phyloP scores from a whole-genome alignment of 2,113 vertebrate species.

The Toxotes jaculatrix region DNA sequence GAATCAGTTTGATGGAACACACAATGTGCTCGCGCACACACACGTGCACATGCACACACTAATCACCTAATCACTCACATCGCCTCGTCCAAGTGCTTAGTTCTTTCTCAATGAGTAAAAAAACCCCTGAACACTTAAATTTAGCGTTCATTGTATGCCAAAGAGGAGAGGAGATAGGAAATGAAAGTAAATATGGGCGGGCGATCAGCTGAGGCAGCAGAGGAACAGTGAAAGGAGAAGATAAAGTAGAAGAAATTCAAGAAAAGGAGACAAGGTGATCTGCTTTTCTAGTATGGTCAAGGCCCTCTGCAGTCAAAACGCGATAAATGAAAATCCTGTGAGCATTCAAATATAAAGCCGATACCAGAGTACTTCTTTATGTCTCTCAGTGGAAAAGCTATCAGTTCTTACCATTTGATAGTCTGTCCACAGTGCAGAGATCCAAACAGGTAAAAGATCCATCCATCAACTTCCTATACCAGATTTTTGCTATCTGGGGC shows the following conservation, averaged over 20 bases:
- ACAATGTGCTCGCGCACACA: background rate
- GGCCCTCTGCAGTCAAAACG: slow-evolving; percentile 18
- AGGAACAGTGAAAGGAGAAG: slow-evolving; percentile 22
- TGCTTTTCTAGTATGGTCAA: slow-evolving; percentile 27
- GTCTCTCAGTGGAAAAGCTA: background rate
- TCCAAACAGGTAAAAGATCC: slow-evolving; percentile 28
- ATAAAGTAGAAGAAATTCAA: slow-evolving; percentile 34
- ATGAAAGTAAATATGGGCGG: slow-evolving; percentile 11
- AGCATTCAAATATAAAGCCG: slow-evolving; percentile 33
- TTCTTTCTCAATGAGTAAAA: slow-evolving; percentile 46
- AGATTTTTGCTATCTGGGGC: slow-evolving; percentile 3
- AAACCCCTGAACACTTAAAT: slow-evolving; percentile 42
- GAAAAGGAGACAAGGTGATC: slow-evolving; percentile 28
- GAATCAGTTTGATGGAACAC: slow-evolving; percentile 59
- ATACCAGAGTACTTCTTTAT: slow-evolving; percentile 20
- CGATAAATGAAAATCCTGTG: slow-evolving; percentile 36
- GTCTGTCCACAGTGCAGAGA: background rate
- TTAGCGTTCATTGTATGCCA: slow-evolving; percentile 31
- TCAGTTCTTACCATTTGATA: slow-evolving; percentile 21
- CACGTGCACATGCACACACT: slow-evolving; percentile 16
- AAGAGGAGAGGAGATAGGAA: slow-evolving; percentile 16
- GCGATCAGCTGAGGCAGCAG: slow-evolving; percentile 25
- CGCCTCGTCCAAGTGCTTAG: slow-evolving; percentile 36
- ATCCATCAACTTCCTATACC: slow-evolving; percentile 21
- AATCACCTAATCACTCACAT: slow-evolving; percentile 58